These are phyloP conservation scores for Urocitellus parryii DNA, from an alignment of 2,113 vertebrate species.

Conservation along the genomic window DNA sequence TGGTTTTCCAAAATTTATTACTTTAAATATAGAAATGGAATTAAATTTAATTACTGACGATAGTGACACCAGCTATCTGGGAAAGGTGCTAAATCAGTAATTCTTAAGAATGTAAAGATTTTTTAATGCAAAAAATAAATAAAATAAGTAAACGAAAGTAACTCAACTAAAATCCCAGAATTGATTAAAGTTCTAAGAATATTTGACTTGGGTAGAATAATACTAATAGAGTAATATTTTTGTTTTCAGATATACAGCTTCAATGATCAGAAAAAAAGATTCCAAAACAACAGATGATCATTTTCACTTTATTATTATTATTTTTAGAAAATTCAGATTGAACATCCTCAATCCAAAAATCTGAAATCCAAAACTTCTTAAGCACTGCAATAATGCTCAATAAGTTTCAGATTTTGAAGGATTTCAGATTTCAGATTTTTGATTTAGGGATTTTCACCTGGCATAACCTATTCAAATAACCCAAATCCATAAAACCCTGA, in stretches of 20 bases:
- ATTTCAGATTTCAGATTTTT: not conserved
- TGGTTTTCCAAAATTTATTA: not conserved
- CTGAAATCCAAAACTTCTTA: not conserved
- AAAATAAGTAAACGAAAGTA: not conserved
- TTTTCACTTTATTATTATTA: slow-evolving; percentile 44
- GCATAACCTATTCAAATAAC: not conserved
- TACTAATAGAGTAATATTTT: slow-evolving; percentile 1
- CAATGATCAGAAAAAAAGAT: not conserved
- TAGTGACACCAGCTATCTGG: not conserved
- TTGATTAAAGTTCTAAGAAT: not conserved
- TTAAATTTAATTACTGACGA: slow-evolving; percentile 28
- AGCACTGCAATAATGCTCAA: not conserved
- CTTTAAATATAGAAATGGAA: slow-evolving; percentile 46
- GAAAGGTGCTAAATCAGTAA: not conserved
- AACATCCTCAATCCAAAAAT: not conserved
- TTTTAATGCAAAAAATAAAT: not conserved
- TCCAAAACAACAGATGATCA: slow-evolving; percentile 1
- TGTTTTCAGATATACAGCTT: slow-evolving; percentile 47
- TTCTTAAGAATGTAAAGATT: slow-evolving; percentile 31
- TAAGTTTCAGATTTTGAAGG: not conserved
- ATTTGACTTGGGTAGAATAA: slow-evolving; percentile 29
- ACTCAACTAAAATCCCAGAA: slow-evolving; percentile 60
- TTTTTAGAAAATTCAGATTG: slow-evolving; percentile 9
- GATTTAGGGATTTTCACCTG: too few relatives aligned
- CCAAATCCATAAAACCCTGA: not conserved